Conservation (phyloP, 2,113 vertebrate genomes). For the Megatriorchis doriae region DNA sequence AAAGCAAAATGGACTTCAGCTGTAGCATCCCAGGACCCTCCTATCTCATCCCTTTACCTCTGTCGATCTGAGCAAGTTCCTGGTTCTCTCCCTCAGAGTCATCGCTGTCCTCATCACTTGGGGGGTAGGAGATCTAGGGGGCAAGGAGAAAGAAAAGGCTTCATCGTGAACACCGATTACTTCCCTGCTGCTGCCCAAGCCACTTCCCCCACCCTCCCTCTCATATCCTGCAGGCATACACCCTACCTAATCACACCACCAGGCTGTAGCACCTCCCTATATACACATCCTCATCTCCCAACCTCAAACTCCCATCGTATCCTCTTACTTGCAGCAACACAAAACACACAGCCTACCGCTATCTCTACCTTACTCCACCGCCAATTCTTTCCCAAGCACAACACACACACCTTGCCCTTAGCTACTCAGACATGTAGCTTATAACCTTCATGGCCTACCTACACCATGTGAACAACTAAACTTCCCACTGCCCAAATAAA, state of each 20-base stretch:
- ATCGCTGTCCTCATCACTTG: slow-evolving; percentile 88
- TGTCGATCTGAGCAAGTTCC: slow-evolving; percentile 90
- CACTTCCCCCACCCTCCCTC: not conserved
- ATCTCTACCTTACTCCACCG: not conserved
- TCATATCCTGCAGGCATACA: not conserved
- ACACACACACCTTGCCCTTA: not conserved
- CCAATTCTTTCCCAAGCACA: not conserved
- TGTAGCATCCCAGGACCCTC: not conserved
- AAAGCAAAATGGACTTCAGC: not conserved
- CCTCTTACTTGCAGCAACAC: not conserved
- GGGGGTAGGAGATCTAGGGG: slow-evolving; percentile 86
- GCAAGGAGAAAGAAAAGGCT: slow-evolving; percentile 27
- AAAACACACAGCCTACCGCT: not conserved
- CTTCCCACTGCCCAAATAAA: not conserved
- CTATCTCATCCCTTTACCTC: slow-evolving; percentile 74
- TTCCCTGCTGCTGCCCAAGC: not conserved
- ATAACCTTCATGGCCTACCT: not conserved
- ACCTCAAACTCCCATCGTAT: not conserved
- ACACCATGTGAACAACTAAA: not conserved
- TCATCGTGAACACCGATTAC: not conserved
- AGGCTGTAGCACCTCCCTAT: not conserved
- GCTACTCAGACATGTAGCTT: not conserved
- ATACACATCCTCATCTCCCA: not conserved
- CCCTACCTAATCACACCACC: not conserved
- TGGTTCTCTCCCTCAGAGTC: slow-evolving; percentile 92